A percentile compares a stretch with the other conserved stretches of the same genome.
Conservation (phyloP, 2,888 invertebrate species). For the Tortricodes alternella region DNA sequence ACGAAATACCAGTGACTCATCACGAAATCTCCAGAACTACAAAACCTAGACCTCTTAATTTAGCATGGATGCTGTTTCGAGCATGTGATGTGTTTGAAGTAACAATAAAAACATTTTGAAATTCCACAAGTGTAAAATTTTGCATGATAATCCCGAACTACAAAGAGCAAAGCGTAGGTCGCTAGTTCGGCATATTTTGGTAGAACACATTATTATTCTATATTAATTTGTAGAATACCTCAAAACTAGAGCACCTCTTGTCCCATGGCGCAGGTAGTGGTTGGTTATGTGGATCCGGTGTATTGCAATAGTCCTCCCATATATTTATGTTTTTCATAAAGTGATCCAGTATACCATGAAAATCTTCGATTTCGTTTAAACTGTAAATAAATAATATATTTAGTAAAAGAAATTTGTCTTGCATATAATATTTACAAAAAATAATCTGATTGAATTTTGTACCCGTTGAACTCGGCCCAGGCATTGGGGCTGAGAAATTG, state of each 20-base stretch:
- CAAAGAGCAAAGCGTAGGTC: no score
- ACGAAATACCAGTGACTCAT: no score
- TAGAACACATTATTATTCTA: no score
- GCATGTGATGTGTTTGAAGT: no score
- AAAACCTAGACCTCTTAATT: no score
- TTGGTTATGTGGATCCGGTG: slow-evolving; percentile 87
- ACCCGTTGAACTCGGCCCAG: slow-evolving; percentile 75
- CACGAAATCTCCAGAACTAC: no score
- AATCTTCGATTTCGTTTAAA: slow-evolving; percentile 68
- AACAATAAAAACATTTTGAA: no score
- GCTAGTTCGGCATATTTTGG: no score
- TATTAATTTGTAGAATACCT: slow-evolving; percentile 48
- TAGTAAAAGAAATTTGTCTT: not conserved
- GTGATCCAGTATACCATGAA: slow-evolving; percentile 85
- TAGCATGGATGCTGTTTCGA: no score
- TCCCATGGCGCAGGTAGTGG: slow-evolving; percentile 88
- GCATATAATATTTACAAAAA: no score
- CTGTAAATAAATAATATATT: slow-evolving; percentile 44
- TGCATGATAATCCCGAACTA: not conserved
- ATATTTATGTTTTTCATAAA: slow-evolving; percentile 77
- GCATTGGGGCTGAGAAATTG: slow-evolving; percentile 66
- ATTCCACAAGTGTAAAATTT: no score
- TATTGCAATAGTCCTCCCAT: slow-evolving; percentile 91
- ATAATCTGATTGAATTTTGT: no score
- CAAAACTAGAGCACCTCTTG: slow-evolving; percentile 83